A percentile compares a stretch with the other conserved stretches of the same genome.
Evolutionary conservation across 1,140 invertebrate species (phyloP).

Genomic region (Probaryconus sp.): DNA sequence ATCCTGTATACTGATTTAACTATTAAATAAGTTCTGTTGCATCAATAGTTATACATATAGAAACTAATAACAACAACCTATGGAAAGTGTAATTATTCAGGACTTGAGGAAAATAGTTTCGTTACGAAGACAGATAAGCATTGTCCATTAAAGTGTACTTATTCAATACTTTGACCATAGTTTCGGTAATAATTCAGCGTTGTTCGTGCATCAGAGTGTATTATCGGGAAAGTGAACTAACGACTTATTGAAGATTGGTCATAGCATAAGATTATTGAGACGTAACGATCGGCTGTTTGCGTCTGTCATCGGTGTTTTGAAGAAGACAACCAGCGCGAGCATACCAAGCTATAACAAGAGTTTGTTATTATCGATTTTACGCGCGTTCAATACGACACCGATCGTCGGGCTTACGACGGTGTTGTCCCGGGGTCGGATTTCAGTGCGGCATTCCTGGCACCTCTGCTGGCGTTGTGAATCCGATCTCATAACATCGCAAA

Average conservation of each 20-base stretch:
- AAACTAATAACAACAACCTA: too few relatives aligned
- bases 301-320: constrained; percentile 9
- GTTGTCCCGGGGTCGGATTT: constrained; percentile 30
- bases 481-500: constrained; percentile 53
- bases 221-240: too few relatives aligned
- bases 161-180: too few relatives aligned
- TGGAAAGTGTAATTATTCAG: too few relatives aligned
- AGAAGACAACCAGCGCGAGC: constrained; percentile 2
- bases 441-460: constrained; percentile 25
- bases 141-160: too few relatives aligned
- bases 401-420: constrained; percentile 1
- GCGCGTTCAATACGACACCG: background rate
- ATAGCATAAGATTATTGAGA: constrained; percentile 23
- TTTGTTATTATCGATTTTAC: constrained; percentile 48
- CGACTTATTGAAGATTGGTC: background rate
- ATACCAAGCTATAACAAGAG: constrained; percentile 13
- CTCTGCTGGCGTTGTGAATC: constrained; percentile 22
- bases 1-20: too few relatives aligned
- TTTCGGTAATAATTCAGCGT: too few relatives aligned
- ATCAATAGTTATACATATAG: too few relatives aligned
- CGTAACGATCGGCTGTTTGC: constrained; percentile 15
- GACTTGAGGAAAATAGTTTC: too few relatives aligned
- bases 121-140: too few relatives aligned
- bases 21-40: too few relatives aligned
- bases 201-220: too few relatives aligned